Evolutionary conservation across 2,113 vertebrate species (phyloP).

Genomic region (Agapornis roseicollis): DNA sequence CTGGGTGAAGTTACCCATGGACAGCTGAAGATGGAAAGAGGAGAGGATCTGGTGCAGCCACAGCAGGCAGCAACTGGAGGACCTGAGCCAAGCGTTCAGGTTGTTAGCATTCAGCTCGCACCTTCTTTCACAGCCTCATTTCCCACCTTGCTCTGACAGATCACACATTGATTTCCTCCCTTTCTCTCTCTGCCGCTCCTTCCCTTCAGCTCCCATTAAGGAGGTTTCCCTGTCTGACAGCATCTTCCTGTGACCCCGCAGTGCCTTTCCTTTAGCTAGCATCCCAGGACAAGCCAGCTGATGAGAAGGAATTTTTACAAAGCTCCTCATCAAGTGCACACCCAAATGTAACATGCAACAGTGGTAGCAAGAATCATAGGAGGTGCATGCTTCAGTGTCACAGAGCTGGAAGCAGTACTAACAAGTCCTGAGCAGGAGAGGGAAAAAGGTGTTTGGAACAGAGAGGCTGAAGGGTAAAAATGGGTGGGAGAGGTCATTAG

Average conservation of each 20-base stretch:
- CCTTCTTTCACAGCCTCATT: not conserved
- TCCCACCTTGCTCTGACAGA: not conserved
- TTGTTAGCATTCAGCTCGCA: not conserved
- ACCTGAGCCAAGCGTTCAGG: not conserved
- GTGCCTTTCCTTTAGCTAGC: not conserved
- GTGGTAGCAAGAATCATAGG: not conserved
- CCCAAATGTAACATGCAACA: not conserved
- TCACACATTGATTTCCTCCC: not conserved
- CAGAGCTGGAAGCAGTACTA: not conserved
- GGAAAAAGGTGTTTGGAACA: not conserved
- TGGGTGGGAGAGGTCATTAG: rapidly evolving
- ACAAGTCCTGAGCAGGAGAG: not conserved
- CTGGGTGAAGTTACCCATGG: not conserved
- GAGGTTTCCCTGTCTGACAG: not conserved
- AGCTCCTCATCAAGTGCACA: not conserved
- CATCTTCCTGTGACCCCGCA: not conserved
- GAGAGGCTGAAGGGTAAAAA: not conserved
- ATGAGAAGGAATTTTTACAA: not conserved
- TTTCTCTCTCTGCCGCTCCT: not conserved
- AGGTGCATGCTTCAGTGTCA: rapidly evolving
- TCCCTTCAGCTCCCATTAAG: not conserved
- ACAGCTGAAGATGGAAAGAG: not conserved
- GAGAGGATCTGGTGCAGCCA: not conserved
- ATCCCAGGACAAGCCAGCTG: not conserved
- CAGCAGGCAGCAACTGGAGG: not conserved